phyloP scores from a whole-genome alignment of 1,140 invertebrate genomes.

The Drosophila parabipectinata region DNA sequence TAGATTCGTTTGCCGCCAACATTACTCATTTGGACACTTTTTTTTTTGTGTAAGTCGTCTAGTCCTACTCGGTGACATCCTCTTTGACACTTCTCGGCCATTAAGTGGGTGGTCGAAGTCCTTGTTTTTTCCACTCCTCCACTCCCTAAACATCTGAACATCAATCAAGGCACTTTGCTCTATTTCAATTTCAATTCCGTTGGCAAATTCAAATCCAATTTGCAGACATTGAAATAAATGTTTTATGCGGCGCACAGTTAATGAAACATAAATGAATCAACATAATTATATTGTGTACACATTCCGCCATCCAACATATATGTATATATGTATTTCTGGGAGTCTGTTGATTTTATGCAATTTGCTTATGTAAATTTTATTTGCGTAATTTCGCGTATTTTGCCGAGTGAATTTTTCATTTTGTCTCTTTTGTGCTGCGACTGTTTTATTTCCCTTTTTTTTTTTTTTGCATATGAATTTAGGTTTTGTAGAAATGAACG shows the following conservation, averaged over 20 bases:
- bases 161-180: slow-evolving; percentile 28
- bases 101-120: slow-evolving; percentile 27
- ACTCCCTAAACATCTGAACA: not conserved
- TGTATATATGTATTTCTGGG: not conserved
- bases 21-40: slow-evolving; percentile 27
- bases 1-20: slow-evolving; percentile 7
- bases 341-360: slow-evolving; percentile 51
- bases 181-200: slow-evolving; percentile 17
- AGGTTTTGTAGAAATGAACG: too few species aligned
- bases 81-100: slow-evolving; percentile 12
- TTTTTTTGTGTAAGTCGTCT: not conserved
- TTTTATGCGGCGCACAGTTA: slow-evolving; percentile 40
- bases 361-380: slow-evolving; percentile 57
- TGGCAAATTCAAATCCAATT: slow-evolving; percentile 23
- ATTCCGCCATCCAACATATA: not conserved
- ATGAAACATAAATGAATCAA: slow-evolving; percentile 57
- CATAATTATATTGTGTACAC: slow-evolving; percentile 55
- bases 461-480: slow-evolving; percentile 13
- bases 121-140: not conserved
- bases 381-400: slow-evolving; percentile 51
- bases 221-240: slow-evolving; percentile 16
- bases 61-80: not conserved
- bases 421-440: not conserved
- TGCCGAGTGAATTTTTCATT: slow-evolving; percentile 29
- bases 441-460: slow-evolving; percentile 2